Conservation (phyloP, 2,113 vertebrate species). For the Gymnorhina tibicen region DNA sequence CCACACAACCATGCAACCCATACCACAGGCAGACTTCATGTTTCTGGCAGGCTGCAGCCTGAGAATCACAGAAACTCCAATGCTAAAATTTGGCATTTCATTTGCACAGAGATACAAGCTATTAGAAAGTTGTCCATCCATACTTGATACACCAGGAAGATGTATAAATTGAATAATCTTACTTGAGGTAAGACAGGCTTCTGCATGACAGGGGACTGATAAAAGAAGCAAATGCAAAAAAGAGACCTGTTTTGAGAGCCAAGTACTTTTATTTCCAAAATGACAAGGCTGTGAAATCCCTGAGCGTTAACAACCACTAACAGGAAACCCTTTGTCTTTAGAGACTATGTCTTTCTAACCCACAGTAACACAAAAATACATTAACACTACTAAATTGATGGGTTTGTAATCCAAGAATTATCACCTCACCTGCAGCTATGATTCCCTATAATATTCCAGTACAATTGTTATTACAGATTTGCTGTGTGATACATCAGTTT, state of each 20-base stretch:
- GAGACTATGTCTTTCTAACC: neutral
- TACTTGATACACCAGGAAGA: neutral
- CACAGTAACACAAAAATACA: neutral
- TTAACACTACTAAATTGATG: neutral
- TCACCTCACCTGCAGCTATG: neutral
- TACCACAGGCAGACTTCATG: fast-evolving
- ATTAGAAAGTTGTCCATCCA: neutral
- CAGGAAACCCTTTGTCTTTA: neutral
- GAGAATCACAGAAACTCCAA: neutral
- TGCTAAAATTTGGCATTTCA: neutral
- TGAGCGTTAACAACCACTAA: neutral
- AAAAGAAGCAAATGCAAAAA: neutral
- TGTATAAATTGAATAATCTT: neutral
- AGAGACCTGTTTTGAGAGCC: neutral
- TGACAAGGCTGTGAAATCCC: neutral
- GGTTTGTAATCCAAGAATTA: neutral
- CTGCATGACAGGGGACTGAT: fast-evolving
- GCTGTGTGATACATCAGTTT: neutral
- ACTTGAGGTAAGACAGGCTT: neutral
- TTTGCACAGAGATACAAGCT: neutral
- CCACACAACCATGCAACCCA: neutral
- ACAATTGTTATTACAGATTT: neutral
- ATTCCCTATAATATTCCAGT: neutral
- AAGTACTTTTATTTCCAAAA: neutral
- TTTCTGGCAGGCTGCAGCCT: neutral